Evolutionary conservation across 2,113 vertebrate species (phyloP), one percentile per base, ranked within the genome.

Genomic region (Ophiodon elongatus): DNA sequence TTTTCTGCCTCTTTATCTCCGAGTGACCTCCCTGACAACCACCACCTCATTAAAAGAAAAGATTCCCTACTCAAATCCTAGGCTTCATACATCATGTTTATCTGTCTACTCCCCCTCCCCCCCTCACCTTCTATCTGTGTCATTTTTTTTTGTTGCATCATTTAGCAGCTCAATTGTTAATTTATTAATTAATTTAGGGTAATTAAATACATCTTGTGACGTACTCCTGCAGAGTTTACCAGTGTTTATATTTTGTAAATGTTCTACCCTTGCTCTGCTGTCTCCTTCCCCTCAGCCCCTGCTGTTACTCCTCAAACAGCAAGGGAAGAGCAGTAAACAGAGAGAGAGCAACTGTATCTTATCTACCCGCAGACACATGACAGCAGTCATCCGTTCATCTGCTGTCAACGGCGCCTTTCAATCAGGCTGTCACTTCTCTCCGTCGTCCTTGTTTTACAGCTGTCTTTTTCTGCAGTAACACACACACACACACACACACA

Each of bases 381-480:
- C 67, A 72, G 57, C 73, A 63, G 29, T 19, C 74, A 66, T 83
- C 74, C 68, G 45, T 77, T 66, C 67, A 83, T 77, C 66, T 77
- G 72, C 73, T 69, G 73, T 83, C 81, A 83, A 45, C 43, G 54
- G 65, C 47, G 31, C 47, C 67, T 77, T 71, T 83, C 73, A 83
- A 63, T 76, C 64, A 63, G 33, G 45, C 80, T 56, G 73, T 63
- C 73, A 66, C 60, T 57, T 43, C 59, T 52, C 47, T 45, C 59
- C 29, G 6, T 71, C 66, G 19, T 6, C 10, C 19, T 75, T 35
- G 10, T 60, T 52, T 68, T 69, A 43, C 45, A 21, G 17, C 45
- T 63, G 39, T 43, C 56, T 75, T 23, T 45, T 25, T 45, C 64
- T 59, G 11, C 21, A 56, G 47, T 50, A 50, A 68, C 25, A 76